Conservation (phyloP, 2,797 vertebrate species). For the Clarias pachynema region DNA sequence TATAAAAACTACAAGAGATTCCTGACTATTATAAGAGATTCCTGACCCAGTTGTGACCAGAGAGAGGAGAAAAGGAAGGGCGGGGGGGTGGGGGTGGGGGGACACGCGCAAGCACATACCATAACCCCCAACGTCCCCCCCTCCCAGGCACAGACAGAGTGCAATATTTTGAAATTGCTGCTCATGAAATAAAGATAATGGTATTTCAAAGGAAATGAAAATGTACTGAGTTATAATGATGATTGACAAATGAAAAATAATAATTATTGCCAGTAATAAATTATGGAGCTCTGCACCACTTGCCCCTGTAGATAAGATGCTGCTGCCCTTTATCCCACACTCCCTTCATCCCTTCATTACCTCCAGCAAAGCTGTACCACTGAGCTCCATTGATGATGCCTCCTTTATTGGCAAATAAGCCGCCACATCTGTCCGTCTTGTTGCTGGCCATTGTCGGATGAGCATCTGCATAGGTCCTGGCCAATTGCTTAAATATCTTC, state of each 20-base stretch:
- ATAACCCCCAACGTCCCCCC: no score
- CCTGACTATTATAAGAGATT: no score
- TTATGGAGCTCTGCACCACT: not conserved
- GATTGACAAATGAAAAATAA: not conserved
- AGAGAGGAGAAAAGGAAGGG: no score
- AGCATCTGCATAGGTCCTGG: constrained; percentile 87
- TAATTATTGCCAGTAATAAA: not conserved
- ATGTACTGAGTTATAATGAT: not conserved
- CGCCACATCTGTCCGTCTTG: constrained; percentile 88
- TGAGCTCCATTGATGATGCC: constrained; percentile 93
- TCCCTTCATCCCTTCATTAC: constrained; percentile 68
- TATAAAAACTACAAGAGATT: no score
- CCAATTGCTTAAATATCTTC: constrained; percentile 88
- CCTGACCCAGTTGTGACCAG: no score
- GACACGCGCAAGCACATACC: no score
- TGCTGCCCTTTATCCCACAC: not conserved
- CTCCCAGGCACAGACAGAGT: no score
- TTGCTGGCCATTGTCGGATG: constrained; percentile 90
- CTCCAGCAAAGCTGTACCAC: constrained; percentile 98
- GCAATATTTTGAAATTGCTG: not conserved
- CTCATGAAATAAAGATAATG: not conserved
- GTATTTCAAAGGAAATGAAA: not conserved
- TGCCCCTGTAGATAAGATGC: not conserved
- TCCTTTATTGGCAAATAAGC: constrained; percentile 83
- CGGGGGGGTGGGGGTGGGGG: no score